Base-by-base conservation (phyloP, 2,113 vertebrate species). In the Lanius ludovicianus region DNA sequence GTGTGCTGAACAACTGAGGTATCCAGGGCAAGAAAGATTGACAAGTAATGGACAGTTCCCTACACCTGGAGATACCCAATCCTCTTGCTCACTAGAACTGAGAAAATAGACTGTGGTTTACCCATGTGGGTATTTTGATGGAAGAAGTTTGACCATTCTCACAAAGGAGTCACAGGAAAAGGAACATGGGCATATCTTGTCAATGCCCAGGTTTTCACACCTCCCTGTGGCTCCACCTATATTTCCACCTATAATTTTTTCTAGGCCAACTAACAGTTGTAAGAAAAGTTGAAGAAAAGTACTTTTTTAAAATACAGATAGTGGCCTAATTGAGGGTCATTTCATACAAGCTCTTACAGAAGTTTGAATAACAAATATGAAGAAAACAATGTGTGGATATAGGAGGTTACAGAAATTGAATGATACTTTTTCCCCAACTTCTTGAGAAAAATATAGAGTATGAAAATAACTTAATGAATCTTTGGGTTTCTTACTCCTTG, bases 391-490 rank as follows among this genome's bases (percentile, higher is more conserved):
- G 8, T 6, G 8, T 23, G 9, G 7, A 13, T 5, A 19, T 12
- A 35, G 3, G 18, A 70, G 1, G 0, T 13, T 65, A 42, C 7
- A 74, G 60, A 82, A 82, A 13, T 8, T 37, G 47, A 44, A 13
- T 30, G 0, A 37, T 47, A 22, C 1, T 35, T 46, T 37, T 56
- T 31, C 3, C 6, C 1, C 3, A 17, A 5, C 2, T 33, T 60
- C 27, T 47, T 39, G 9, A 68, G 16, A n/a, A 75, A 80, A 60
- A 44, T 15, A 15, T 17, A 50, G 64, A 50, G 4, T 14, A 31
- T 52, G 9, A 46, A 60, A 86, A 62, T 6, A 49, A 46, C 14
- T 50, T 24, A 2, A 2, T 56, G 47, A 39, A 15, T 11, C 2
- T 30, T 76, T 33, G 1, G 0, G 20, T 84, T 63, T 68, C 35